These are phyloP conservation scores for Clytia hemisphaerica DNA, from an alignment of 30 jellyfish, hydroid and myxozoan genomes.

Conservation along the genomic window DNA sequence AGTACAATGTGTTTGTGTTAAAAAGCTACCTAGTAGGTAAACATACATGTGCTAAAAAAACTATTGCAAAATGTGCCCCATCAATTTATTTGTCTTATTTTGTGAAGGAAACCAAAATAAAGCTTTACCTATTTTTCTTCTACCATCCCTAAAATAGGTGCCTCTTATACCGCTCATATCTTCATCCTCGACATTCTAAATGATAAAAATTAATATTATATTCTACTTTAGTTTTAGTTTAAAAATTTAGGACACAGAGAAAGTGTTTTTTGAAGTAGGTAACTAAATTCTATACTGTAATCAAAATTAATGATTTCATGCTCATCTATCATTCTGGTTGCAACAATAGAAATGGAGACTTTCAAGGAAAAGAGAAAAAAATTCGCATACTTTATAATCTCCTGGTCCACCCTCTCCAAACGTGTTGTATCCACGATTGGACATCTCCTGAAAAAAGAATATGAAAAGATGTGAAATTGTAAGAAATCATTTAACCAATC, in stretches of 20 bases:
- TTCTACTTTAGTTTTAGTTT: neutral
- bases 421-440: conserved; percentile 82
- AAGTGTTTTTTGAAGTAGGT: neutral
- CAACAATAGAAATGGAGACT: neutral
- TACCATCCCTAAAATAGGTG: conserved; percentile 88
- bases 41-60: neutral
- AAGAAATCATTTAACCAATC: too few relatives aligned
- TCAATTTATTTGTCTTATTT: neutral
- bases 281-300: neutral
- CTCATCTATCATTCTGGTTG: conserved; percentile 2
- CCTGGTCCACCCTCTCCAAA: conserved; percentile 67
- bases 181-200: conserved; percentile 66
- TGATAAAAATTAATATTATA: neutral
- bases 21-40: too few relatives aligned
- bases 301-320: neutral
- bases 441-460: conserved; percentile 51
- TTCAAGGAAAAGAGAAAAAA: neutral
- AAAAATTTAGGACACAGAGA: neutral
- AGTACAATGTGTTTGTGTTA: too few relatives aligned
- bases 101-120: neutral
- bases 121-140: conserved; percentile 75
- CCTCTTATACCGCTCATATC: conserved; percentile 99
- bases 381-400: conserved; percentile 55
- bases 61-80: neutral
- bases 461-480: neutral